Percentiles rank a stretch among this genome's conserved stretches.
Conservation (phyloP, 2,888 invertebrate genomes). For the Octodonta nipae region DNA sequence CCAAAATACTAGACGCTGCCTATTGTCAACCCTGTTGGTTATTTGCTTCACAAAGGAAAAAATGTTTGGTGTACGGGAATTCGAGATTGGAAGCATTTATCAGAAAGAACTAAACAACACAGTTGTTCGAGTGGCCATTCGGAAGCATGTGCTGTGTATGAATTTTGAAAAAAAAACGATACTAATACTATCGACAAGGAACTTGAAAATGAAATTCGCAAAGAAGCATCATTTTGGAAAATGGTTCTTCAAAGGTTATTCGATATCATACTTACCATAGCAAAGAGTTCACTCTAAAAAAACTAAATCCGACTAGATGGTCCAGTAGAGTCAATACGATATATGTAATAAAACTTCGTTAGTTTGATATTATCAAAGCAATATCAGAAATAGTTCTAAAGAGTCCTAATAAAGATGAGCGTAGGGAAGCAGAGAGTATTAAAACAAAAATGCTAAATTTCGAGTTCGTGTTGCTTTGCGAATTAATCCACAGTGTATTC, state of each 20-base stretch:
- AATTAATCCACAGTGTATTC: too few species aligned
- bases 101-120: conserved; percentile 11
- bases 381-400: too few species aligned
- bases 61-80: conserved; percentile 9
- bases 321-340: too few species aligned
- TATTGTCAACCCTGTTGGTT: conserved; percentile 4
- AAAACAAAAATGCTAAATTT: too few species aligned
- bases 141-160: conserved; percentile 15
- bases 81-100: conserved; percentile 15
- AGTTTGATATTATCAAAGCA: too few species aligned
- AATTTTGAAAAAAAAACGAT: conserved; percentile 15
- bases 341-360: too few species aligned
- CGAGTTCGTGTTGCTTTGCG: too few species aligned
- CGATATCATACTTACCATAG: conserved; percentile 10
- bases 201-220: conserved; percentile 9
- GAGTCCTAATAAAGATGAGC: too few species aligned
- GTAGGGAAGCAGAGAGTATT: too few species aligned
- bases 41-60: conserved; percentile 7
- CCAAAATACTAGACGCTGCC: conserved; percentile 6
- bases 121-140: conserved; percentile 6
- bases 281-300: too few species aligned
- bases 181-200: conserved; percentile 11
- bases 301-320: too few species aligned
- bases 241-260: conserved; percentile 10
- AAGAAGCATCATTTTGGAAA: conserved; percentile 13